These are phyloP conservation scores for Hypomecis atomaria DNA, from an alignment of 2,888 invertebrate genomes.

Conservation along the genomic window DNA sequence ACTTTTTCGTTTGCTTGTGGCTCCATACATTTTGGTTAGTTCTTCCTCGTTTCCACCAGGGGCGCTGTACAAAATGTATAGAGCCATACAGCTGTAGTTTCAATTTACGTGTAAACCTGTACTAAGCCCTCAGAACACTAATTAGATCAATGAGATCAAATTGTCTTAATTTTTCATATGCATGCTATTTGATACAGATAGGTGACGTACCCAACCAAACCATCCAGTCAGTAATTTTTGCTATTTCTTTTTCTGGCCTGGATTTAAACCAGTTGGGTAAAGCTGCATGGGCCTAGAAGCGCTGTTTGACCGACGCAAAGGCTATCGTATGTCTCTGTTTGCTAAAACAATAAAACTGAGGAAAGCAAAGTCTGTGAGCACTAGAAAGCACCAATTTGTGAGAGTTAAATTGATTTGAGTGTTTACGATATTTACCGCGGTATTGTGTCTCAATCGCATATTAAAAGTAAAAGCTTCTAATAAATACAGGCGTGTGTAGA, in stretches of 20 bases:
- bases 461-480: slow-evolving; percentile 1
- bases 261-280: slow-evolving; percentile 4
- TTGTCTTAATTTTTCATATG: no score
- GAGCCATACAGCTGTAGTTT: no score
- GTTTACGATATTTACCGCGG: slow-evolving; percentile 22
- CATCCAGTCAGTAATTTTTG: no score
- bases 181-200: no score
- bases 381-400: slow-evolving; percentile 44
- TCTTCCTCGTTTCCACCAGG: no score
- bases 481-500: not conserved
- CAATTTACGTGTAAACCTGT: no score
- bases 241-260: not conserved
- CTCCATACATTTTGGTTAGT: no score
- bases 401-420: slow-evolving; percentile 38
- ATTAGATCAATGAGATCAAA: no score
- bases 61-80: no score
- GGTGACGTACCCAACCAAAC: no score
- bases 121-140: no score
- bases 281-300: slow-evolving; percentile 37
- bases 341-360: slow-evolving; percentile 46
- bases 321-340: slow-evolving; percentile 61
- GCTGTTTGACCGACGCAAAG: slow-evolving; percentile 46
- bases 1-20: no score
- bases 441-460: slow-evolving; percentile 30
- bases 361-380: slow-evolving; percentile 40